A percentile compares a stretch with the other conserved stretches of the same genome.
Conservation (phyloP, 2,797 vertebrate species). For the Darevskia mixta region DNA sequence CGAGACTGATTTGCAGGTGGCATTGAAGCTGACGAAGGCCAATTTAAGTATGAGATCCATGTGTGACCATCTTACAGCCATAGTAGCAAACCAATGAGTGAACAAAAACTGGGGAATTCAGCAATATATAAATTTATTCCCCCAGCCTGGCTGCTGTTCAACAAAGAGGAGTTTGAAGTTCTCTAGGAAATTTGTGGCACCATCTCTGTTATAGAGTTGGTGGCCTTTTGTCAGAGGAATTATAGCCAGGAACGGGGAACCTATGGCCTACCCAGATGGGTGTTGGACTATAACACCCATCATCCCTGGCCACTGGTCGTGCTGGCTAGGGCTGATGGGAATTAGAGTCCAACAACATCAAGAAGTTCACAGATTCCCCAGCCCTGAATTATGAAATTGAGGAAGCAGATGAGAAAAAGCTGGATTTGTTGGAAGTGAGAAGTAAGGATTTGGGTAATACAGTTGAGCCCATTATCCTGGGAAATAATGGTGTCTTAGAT, state of each 20-base stretch:
- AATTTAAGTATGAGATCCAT: not conserved
- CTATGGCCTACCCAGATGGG: too few species aligned
- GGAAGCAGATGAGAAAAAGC: not conserved
- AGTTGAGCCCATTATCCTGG: not conserved
- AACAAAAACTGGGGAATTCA: not conserved
- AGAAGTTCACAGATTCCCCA: too few species aligned
- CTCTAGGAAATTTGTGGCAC: not conserved
- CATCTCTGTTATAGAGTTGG: not conserved
- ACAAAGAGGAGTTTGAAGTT: not conserved
- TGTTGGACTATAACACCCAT: too few species aligned
- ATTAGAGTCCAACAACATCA: too few species aligned
- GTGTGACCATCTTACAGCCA: not conserved
- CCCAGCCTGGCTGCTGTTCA: not conserved
- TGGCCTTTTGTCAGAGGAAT: not conserved
- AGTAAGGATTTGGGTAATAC: not conserved
- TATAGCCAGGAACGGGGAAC: not conserved
- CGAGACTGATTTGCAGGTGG: not conserved
- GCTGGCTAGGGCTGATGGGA: too few species aligned
- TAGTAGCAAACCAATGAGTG: too few species aligned
- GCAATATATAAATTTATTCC: too few species aligned
- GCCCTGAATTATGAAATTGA: not conserved
- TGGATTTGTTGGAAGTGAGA: not conserved
- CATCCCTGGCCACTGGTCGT: too few species aligned
- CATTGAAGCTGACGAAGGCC: not conserved
- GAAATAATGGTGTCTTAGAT: not conserved